Percentiles rank a stretch among this genome's conserved stretches.
Conservation (phyloP, 2,113 vertebrate genomes). For the Phaethornis superciliosus region DNA sequence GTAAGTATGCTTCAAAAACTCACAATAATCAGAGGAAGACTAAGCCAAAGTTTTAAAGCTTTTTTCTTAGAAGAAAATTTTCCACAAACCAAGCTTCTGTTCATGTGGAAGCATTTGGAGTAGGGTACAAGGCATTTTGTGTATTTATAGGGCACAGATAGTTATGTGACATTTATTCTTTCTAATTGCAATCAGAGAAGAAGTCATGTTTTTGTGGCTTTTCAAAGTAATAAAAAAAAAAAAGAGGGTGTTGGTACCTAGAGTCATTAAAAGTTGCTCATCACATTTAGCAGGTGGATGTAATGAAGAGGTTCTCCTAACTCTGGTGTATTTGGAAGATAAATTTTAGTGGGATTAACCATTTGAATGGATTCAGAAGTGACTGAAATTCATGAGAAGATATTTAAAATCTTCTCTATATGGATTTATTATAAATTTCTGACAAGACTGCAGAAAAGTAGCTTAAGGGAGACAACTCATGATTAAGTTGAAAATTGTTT, state of each 20-base stretch:
- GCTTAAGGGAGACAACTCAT: not conserved
- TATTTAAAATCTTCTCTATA: not conserved
- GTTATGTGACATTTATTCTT: not conserved
- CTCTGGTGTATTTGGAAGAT: not conserved
- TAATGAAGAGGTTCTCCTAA: not conserved
- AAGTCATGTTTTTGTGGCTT: not conserved
- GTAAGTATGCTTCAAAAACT: not conserved
- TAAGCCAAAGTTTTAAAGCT: not conserved
- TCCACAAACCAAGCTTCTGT: not conserved
- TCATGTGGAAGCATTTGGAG: accelerated
- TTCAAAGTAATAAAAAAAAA: not conserved
- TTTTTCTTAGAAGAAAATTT: not conserved
- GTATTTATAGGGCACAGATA: not conserved
- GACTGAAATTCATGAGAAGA: not conserved
- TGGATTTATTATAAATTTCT: constrained; percentile 22
- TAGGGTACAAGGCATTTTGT: not conserved
- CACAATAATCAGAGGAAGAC: not conserved
- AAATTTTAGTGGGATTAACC: not conserved
- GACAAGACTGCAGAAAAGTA: not conserved
- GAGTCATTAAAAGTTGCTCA: not conserved
- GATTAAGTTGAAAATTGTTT: constrained; percentile 13
- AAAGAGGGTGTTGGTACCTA: too few species aligned
- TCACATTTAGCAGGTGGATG: not conserved
- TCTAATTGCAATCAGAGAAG: not conserved
- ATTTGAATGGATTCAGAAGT: not conserved